These are phyloP conservation scores for Porites divaricata DNA, from an alignment of 92 coral and sea anemone genomes.

Conservation along the genomic window DNA sequence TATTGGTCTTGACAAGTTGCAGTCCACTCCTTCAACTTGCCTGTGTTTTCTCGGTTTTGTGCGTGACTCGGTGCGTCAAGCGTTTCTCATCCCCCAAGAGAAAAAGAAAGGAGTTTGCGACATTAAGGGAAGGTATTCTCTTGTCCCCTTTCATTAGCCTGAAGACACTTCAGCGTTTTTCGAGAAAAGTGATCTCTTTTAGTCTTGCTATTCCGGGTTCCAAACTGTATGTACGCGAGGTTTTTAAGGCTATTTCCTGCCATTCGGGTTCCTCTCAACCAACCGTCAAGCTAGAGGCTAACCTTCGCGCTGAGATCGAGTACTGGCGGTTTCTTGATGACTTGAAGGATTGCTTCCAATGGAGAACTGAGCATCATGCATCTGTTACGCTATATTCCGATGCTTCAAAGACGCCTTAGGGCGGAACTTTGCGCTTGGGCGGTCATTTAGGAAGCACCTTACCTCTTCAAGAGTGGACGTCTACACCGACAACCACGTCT, in stretches of 20 bases:
- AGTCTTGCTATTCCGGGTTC: slow-evolving; percentile 54
- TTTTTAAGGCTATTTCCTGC: slow-evolving; percentile 19
- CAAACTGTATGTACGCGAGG: slow-evolving; percentile 35
- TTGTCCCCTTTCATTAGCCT: slow-evolving; percentile 28
- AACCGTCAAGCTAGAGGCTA: too few species aligned
- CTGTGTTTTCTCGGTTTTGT: too few species aligned
- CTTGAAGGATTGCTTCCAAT: slow-evolving; percentile 39
- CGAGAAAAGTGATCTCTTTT: slow-evolving; percentile 50
- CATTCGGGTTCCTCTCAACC: neutral
- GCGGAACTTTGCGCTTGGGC: slow-evolving; percentile 19
- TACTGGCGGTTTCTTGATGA: slow-evolving; percentile 52
- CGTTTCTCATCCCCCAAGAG: slow-evolving; percentile 53
- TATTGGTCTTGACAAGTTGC: slow-evolving; percentile 22
- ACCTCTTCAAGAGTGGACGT: slow-evolving; percentile 31
- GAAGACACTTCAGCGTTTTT: neutral
- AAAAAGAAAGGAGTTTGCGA: slow-evolving; percentile 20
- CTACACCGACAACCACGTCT: slow-evolving; percentile 12
- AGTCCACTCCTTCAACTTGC: neutral
- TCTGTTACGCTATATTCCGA: slow-evolving; percentile 28
- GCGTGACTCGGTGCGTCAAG: slow-evolving; percentile 43
- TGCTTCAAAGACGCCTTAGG: slow-evolving; percentile 50
- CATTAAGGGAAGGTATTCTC: slow-evolving; percentile 23
- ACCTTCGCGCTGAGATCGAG: slow-evolving; percentile 17
- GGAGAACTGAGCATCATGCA: slow-evolving; percentile 50
- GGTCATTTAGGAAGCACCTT: slow-evolving; percentile 19